Percentiles rank a stretch among this genome's conserved stretches.
These are phyloP conservation scores for Porites evermanni DNA, from an alignment of 92 coral and sea anemone species.

Conservation along the genomic window DNA sequence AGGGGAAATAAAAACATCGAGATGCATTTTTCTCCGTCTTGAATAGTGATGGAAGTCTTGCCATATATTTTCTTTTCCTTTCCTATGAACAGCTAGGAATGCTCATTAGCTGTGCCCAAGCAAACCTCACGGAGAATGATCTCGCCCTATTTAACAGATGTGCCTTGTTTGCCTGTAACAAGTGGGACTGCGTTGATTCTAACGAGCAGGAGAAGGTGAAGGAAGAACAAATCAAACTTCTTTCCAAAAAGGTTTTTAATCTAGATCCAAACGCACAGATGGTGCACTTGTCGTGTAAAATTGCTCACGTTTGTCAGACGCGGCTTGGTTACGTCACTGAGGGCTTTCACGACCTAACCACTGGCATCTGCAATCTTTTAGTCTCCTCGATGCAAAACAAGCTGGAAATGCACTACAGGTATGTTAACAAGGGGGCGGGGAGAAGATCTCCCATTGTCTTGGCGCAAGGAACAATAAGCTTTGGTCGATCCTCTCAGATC, in stretches of 20 bases:
- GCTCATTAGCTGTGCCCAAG: background rate
- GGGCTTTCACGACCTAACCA: background rate
- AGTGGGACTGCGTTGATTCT: slow-evolving; percentile 12
- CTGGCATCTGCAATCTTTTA: slow-evolving; percentile 10
- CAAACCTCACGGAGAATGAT: background rate
- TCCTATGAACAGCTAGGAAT: slow-evolving; percentile 1
- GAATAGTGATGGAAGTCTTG: background rate
- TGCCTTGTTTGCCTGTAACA: slow-evolving; percentile 24
- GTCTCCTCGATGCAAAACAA: slow-evolving; percentile 18
- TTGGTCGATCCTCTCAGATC: no score
- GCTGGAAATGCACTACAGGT: background rate
- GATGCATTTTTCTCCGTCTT: no score
- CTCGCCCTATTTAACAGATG: background rate
- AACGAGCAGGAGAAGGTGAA: slow-evolving; percentile 11
- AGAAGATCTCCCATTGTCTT: no score
- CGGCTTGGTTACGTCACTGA: background rate
- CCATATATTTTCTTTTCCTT: no score
- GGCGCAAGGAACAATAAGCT: no score
- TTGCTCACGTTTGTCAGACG: background rate
- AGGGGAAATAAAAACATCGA: no score
- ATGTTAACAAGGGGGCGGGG: no score
- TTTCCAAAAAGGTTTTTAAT: background rate
- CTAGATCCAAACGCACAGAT: background rate
- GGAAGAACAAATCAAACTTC: background rate
- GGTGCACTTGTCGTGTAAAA: background rate